phyloP scores from a whole-genome alignment of 2,113 vertebrate genomes.

The Dromaius novaehollandiae region DNA sequence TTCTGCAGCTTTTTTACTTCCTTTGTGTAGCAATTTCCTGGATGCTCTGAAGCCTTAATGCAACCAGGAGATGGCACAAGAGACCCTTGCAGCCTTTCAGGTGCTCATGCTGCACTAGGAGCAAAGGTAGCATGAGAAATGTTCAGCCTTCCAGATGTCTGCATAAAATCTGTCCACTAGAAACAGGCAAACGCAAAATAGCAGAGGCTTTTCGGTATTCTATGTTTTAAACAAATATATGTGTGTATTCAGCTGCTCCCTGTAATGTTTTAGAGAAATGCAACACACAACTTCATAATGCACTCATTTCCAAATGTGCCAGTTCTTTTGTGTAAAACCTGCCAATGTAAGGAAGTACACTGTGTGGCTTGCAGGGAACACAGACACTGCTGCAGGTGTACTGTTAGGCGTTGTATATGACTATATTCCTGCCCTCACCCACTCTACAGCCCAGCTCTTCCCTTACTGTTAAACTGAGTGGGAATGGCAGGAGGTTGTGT shows the following conservation, averaged over 20 bases:
- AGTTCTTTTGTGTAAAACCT: neutral
- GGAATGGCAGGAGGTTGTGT: neutral
- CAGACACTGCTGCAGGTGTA: neutral
- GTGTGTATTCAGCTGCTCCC: neutral
- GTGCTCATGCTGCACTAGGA: rapidly evolving
- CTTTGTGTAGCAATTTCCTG: neutral
- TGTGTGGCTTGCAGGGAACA: neutral
- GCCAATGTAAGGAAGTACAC: neutral
- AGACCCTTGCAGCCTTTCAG: neutral
- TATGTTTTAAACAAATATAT: neutral
- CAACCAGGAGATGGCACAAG: conserved; percentile 55
- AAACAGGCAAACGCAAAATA: neutral
- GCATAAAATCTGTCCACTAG: neutral
- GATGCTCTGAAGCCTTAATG: neutral
- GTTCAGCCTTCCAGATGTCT: neutral
- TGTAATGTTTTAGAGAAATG: neutral
- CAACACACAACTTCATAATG: neutral
- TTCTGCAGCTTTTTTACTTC: neutral
- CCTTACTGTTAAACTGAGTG: neutral
- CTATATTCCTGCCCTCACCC: neutral
- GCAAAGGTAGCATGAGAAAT: neutral
- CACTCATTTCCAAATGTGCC: neutral
- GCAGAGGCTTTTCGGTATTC: neutral
- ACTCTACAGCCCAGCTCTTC: neutral
- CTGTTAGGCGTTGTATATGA: neutral